Percentiles rank a stretch among this genome's conserved stretches.
phyloP scores from a whole-genome alignment of 2,113 vertebrate genomes.

The Zapornia atra region DNA sequence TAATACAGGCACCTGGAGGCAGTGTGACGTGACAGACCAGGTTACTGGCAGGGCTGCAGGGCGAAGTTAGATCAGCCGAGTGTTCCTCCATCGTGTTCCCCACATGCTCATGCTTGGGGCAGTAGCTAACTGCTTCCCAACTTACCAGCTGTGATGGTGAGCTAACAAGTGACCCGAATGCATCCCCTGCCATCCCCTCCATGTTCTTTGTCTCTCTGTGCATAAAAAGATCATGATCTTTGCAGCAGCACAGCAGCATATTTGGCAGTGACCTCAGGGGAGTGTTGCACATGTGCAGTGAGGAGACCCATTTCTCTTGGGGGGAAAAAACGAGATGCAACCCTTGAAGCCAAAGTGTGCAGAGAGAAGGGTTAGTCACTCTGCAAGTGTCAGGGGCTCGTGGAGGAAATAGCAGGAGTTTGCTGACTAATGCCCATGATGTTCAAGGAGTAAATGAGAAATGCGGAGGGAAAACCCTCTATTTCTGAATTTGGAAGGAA shows the following conservation, averaged over 20 bases:
- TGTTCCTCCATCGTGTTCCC: background rate
- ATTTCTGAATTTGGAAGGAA: slow-evolving; percentile 33
- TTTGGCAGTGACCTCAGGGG: background rate
- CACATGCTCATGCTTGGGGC: background rate
- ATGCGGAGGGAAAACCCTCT: slow-evolving; percentile 30
- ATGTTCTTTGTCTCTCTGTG: background rate
- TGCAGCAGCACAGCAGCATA: accelerated
- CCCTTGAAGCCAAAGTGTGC: background rate
- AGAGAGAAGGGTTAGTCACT: slow-evolving; percentile 29
- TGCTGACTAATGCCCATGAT: slow-evolving; percentile 49
- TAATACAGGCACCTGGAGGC: background rate
- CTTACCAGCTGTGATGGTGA: background rate
- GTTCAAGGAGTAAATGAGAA: slow-evolving; percentile 32
- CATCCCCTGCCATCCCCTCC: background rate
- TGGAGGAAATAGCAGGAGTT: slow-evolving; percentile 34
- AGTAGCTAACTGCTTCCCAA: background rate
- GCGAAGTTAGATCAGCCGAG: background rate
- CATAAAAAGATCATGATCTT: accelerated
- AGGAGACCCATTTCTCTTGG: background rate
- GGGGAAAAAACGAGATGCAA: background rate
- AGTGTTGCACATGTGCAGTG: accelerated
- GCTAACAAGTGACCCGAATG: background rate
- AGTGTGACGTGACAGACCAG: background rate
- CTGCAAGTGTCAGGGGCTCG: slow-evolving; percentile 1
- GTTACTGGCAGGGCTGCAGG: background rate